Evolutionary conservation across 2,888 invertebrate genomes (phyloP).

Genomic region (Xanthia togata): DNA sequence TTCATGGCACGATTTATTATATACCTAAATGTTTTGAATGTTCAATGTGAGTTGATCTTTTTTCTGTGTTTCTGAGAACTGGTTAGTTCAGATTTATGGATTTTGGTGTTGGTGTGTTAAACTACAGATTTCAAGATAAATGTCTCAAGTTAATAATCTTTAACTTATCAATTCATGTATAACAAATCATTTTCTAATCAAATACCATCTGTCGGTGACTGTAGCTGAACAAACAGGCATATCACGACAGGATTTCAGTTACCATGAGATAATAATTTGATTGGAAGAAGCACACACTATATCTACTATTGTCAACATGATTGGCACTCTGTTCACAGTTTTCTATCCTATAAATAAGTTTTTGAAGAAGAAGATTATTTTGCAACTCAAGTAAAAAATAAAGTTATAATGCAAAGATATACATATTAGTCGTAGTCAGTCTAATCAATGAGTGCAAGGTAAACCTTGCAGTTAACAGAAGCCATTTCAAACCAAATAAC

Average conservation of each 20-base stretch:
- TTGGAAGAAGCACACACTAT: slow-evolving; percentile 13
- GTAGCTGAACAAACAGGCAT: slow-evolving; percentile 40
- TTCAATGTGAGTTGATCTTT: slow-evolving; percentile 25
- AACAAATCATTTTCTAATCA: background rate
- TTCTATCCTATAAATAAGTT: background rate
- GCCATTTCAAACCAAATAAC: slow-evolving; percentile 24
- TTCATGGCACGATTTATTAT: slow-evolving; percentile 36
- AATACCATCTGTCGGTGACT: slow-evolving; percentile 36
- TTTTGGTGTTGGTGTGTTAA: slow-evolving; percentile 23
- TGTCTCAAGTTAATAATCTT: background rate
- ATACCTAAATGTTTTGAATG: slow-evolving; percentile 29
- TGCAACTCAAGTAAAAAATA: background rate
- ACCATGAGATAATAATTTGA: slow-evolving; percentile 15
- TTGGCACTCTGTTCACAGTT: background rate
- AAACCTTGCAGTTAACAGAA: slow-evolving; percentile 22
- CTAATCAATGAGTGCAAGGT: background rate
- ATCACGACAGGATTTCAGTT: slow-evolving; percentile 36
- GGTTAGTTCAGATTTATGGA: slow-evolving; percentile 12
- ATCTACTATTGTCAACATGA: slow-evolving; percentile 1
- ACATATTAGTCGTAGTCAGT: background rate
- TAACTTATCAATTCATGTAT: background rate
- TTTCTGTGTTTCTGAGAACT: slow-evolving; percentile 24
- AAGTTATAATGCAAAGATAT: background rate
- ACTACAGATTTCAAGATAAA: background rate
- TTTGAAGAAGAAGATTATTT: background rate